Percentiles rank a stretch among this genome's conserved stretches.
These are phyloP conservation scores for Aleiodes sp. DNA, from an alignment of 1,140 invertebrate genomes.

Conservation along the genomic window DNA sequence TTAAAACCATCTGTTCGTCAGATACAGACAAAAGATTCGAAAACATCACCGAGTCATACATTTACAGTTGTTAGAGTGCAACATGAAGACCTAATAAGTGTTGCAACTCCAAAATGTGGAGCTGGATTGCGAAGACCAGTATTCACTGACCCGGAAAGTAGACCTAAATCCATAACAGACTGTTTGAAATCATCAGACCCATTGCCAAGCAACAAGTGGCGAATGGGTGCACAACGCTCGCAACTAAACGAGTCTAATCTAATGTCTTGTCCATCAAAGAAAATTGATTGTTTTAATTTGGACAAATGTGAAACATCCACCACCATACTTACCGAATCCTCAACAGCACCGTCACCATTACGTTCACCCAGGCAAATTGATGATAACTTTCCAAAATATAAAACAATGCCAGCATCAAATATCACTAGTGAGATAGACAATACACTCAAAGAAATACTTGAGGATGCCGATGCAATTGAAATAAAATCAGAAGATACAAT, in stretches of 20 bases:
- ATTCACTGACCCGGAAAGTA: conserved; percentile 36
- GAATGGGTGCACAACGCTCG: conserved; percentile 44
- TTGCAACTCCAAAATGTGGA: background rate
- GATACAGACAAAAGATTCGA: conserved; percentile 5
- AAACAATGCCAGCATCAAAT: conserved; percentile 69
- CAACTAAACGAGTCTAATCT: background rate
- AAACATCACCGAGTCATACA: conserved; percentile 33
- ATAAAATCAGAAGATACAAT: conserved; percentile 34
- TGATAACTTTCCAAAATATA: conserved; percentile 64
- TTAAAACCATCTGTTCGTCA: conserved; percentile 20
- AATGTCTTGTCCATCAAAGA: conserved; percentile 16
- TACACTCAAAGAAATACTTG: conserved; percentile 76
- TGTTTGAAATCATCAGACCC: conserved; percentile 40
- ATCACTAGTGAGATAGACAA: conserved; percentile 60
- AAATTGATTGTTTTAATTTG: conserved; percentile 2
- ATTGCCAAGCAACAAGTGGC: conserved; percentile 48
- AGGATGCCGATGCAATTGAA: conserved; percentile 68
- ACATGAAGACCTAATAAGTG: conserved; percentile 32
- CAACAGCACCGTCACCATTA: conserved; percentile 69
- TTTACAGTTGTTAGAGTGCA: conserved; percentile 32
- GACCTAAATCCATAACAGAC: conserved; percentile 49
- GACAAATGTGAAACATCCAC: conserved; percentile 45
- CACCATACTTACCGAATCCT: conserved; percentile 68
- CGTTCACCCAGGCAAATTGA: conserved; percentile 56
- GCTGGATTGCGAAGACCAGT: too few species aligned